Conservation (phyloP, 2,113 vertebrate species). For the Notothenia coriiceps region DNA sequence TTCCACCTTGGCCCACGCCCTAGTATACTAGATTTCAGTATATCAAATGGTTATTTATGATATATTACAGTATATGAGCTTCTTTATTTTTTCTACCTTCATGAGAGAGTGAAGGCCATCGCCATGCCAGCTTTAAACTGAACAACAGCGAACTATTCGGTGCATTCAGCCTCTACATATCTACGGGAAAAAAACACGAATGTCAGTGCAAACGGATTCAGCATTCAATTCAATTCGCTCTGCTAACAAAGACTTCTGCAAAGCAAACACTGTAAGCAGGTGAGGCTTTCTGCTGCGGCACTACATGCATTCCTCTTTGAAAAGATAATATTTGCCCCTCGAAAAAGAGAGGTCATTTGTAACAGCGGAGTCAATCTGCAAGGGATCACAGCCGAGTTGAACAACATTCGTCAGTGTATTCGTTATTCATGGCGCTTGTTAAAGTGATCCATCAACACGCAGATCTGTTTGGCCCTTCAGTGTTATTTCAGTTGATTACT, state of each 20-base stretch:
- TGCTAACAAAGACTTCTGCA: conserved; percentile 33
- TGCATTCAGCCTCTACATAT: neutral
- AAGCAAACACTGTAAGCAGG: conserved; percentile 39
- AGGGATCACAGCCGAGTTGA: conserved; percentile 45
- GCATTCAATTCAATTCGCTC: conserved; percentile 23
- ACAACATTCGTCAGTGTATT: conserved; percentile 57
- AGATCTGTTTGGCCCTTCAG: conserved; percentile 39
- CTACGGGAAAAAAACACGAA: conserved; percentile 10
- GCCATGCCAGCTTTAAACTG: neutral
- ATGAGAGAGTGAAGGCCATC: neutral
- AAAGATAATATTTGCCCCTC: conserved; percentile 75
- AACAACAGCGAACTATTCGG: neutral
- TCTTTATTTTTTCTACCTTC: neutral
- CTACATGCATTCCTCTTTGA: conserved; percentile 70
- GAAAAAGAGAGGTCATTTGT: conserved; percentile 60
- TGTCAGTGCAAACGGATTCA: conserved; percentile 27
- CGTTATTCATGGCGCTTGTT: conserved; percentile 64
- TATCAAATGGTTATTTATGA: neutral
- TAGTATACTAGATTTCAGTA: neutral
- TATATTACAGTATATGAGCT: too few relatives aligned
- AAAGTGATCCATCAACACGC: conserved; percentile 68
- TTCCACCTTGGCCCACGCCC: neutral
- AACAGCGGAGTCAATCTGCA: conserved; percentile 54
- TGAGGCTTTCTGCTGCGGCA: conserved; percentile 7
- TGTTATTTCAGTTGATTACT: conserved; percentile 77